phyloP scores from a whole-genome alignment of 2,113 vertebrate genomes.

The Ceratotherium simum region DNA sequence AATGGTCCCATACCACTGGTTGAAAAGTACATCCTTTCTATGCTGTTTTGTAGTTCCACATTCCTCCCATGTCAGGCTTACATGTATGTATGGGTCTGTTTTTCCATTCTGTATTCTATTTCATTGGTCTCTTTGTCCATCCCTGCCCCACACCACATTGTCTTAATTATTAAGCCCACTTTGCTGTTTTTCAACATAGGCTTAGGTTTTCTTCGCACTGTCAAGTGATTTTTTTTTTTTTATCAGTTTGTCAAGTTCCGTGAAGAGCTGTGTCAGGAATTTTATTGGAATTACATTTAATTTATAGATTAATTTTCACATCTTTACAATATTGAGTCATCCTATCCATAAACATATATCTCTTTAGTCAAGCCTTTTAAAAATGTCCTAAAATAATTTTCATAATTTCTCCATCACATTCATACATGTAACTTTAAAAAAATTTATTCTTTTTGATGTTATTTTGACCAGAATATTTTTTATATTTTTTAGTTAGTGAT shows the following conservation, averaged over 20 bases:
- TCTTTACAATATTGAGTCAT: not conserved
- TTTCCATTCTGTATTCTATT: not conserved
- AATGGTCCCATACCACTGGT: too few relatives aligned
- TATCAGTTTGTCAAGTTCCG: not conserved
- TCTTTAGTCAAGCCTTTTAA: constrained; percentile 26
- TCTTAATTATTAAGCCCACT: not conserved
- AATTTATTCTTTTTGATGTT: not conserved
- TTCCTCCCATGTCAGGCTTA: not conserved
- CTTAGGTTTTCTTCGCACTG: not conserved
- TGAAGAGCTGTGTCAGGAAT: not conserved
- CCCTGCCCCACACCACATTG: not conserved
- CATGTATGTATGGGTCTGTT: fast-evolving
- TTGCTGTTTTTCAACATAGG: not conserved
- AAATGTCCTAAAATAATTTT: not conserved
- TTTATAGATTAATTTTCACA: not conserved
- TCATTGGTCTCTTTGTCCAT: not conserved
- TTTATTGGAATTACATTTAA: constrained; percentile 25
- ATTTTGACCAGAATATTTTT: not conserved
- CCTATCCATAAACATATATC: not conserved
- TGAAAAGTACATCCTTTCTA: not conserved
- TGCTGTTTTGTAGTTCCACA: not conserved
- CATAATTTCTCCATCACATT: not conserved
- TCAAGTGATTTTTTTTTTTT: not conserved
- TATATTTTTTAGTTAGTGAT: not conserved
- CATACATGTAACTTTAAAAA: not conserved